Percentiles rank a stretch among this genome's conserved stretches.
Evolutionary conservation across 1,140 invertebrate species (phyloP).

Genomic region (Thaumatotibia leucotreta): DNA sequence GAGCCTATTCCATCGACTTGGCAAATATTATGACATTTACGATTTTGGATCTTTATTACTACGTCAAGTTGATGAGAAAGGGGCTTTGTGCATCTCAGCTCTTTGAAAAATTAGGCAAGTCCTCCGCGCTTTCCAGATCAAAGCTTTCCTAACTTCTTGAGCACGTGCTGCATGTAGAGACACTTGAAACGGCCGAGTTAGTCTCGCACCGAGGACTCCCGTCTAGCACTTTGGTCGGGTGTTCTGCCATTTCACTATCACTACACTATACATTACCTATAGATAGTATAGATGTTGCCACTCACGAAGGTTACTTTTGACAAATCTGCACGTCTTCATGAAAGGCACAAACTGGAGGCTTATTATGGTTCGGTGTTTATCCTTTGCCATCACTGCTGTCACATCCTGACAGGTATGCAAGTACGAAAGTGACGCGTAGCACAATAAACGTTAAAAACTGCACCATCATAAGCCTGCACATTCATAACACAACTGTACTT

Average conservation of each 20-base stretch:
- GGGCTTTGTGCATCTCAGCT: background rate
- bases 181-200: background rate
- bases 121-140: background rate
- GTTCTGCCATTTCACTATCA: background rate
- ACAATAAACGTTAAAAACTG: too few relatives aligned
- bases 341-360: too few relatives aligned
- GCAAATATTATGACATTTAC: background rate
- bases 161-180: background rate
- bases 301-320: too few relatives aligned
- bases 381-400: too few relatives aligned
- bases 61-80: background rate
- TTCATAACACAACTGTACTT: too few relatives aligned
- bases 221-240: background rate
- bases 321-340: too few relatives aligned
- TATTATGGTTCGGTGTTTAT: too few relatives aligned
- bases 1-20: background rate
- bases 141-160: background rate
- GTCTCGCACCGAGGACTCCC: background rate
- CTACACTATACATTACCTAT: background rate
- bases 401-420: too few relatives aligned
- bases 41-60: background rate
- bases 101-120: background rate
- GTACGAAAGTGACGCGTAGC: too few relatives aligned
- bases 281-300: background rate
- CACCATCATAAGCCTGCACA: too few relatives aligned